Conservation (phyloP, 2,113 vertebrate species). For the Bubo bubo region DNA sequence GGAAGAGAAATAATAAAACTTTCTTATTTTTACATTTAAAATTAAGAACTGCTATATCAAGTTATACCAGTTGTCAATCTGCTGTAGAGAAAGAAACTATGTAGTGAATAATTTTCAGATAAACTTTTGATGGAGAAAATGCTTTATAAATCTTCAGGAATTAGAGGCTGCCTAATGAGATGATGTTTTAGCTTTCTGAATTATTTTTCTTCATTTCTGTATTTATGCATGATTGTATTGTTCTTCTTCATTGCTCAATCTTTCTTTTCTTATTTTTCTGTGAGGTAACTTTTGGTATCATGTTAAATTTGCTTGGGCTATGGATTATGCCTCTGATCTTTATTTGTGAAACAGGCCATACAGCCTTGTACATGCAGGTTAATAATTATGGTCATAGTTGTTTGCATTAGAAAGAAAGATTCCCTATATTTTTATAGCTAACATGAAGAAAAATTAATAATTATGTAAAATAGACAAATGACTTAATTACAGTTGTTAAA, state of each 20-base stretch:
- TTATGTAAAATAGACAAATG: background rate
- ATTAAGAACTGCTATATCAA: background rate
- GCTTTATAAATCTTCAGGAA: background rate
- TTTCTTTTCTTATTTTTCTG: background rate
- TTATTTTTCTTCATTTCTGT: background rate
- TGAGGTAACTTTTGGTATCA: background rate
- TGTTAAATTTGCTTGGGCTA: background rate
- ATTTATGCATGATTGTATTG: rapidly evolving
- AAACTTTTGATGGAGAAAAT: background rate
- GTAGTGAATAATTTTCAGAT: background rate
- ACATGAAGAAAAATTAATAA: background rate
- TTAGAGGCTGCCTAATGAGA: background rate
- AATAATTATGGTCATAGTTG: background rate
- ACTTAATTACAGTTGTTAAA: background rate
- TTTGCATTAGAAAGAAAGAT: background rate
- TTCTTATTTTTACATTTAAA: background rate
- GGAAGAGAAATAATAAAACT: background rate
- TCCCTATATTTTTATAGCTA: background rate
- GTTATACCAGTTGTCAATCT: background rate
- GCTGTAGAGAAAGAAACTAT: background rate
- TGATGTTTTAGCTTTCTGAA: background rate
- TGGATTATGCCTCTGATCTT: background rate
- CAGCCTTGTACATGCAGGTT: rapidly evolving
- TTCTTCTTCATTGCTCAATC: background rate
- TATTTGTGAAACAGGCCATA: background rate